Conservation (phyloP, 1,140 invertebrate genomes). For the Zaprionus africanus region DNA sequence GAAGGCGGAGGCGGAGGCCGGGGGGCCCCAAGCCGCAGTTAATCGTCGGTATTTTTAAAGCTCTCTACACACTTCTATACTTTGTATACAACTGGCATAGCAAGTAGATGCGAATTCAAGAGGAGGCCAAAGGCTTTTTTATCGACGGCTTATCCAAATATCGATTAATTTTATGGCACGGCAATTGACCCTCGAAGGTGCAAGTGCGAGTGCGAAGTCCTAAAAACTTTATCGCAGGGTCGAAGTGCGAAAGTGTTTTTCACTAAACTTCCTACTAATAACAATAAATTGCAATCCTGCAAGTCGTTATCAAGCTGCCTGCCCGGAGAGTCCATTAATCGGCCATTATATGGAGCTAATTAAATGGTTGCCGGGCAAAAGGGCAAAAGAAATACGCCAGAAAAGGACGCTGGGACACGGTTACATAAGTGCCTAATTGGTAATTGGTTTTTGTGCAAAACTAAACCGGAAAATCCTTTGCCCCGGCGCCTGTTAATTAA, state of each 20-base stretch:
- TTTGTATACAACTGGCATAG: neutral
- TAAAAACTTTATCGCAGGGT: constrained; percentile 21
- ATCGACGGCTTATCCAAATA: constrained; percentile 7
- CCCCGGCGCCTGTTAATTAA: constrained; percentile 29
- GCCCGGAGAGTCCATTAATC: constrained; percentile 24
- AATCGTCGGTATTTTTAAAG: constrained; percentile 32
- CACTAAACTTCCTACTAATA: constrained; percentile 21
- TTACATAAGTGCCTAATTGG: constrained; percentile 35
- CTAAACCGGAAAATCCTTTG: constrained; percentile 30
- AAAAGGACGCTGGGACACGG: neutral
- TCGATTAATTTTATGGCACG: constrained; percentile 30
- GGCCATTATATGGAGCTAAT: constrained; percentile 31
- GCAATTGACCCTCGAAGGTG: constrained; percentile 33
- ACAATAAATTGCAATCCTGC: constrained; percentile 33
- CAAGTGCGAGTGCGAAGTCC: neutral
- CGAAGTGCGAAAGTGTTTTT: constrained; percentile 20
- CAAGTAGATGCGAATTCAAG: constrained; percentile 6
- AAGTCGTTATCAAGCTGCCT: constrained; percentile 1
- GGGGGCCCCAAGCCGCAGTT: neutral
- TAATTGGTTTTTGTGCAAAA: constrained; percentile 37
- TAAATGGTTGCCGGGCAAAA: constrained; percentile 15
- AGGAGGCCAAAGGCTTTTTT: neutral
- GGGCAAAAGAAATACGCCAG: neutral
- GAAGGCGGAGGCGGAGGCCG: neutral
- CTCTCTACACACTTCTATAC: neutral